Evolutionary conservation across 2,113 vertebrate genomes (phyloP).

Genomic region (Scopus umbretta): DNA sequence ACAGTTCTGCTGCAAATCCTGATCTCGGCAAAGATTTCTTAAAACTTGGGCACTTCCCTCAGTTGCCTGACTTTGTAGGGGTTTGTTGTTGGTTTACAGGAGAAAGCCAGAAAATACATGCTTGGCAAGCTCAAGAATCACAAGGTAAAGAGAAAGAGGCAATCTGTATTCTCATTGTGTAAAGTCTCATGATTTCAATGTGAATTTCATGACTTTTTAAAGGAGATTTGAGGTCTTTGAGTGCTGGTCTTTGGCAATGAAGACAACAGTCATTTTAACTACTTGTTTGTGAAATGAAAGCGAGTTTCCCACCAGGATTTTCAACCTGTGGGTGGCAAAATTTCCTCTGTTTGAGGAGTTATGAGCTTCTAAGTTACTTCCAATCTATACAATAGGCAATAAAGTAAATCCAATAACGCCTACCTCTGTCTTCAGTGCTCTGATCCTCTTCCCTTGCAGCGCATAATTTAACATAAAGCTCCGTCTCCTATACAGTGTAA

Average conservation of each 20-base stretch:
- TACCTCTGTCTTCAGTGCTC: not conserved
- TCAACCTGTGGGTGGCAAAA: not conserved
- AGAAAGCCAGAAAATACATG: not conserved
- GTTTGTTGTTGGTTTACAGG: not conserved
- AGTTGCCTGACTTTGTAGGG: not conserved
- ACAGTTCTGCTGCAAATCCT: not conserved
- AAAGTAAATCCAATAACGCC: constrained; percentile 32
- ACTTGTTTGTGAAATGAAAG: not conserved
- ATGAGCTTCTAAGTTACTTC: not conserved
- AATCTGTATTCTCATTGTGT: not conserved
- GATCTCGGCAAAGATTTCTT: not conserved
- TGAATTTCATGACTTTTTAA: not conserved
- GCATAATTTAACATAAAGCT: constrained; percentile 34
- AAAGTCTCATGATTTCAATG: not conserved
- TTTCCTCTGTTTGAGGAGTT: not conserved
- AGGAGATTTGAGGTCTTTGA: not conserved
- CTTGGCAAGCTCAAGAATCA: not conserved
- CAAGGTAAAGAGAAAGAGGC: not conserved
- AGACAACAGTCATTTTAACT: not conserved
- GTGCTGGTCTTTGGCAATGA: not conserved
- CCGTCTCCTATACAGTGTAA: not conserved
- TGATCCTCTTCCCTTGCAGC: not conserved
- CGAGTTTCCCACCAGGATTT: not conserved
- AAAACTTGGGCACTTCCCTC: not conserved
- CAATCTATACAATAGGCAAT: not conserved